Evolutionary conservation across 2,888 invertebrate genomes (phyloP).

Genomic region (Dicyrtoma fusca): DNA sequence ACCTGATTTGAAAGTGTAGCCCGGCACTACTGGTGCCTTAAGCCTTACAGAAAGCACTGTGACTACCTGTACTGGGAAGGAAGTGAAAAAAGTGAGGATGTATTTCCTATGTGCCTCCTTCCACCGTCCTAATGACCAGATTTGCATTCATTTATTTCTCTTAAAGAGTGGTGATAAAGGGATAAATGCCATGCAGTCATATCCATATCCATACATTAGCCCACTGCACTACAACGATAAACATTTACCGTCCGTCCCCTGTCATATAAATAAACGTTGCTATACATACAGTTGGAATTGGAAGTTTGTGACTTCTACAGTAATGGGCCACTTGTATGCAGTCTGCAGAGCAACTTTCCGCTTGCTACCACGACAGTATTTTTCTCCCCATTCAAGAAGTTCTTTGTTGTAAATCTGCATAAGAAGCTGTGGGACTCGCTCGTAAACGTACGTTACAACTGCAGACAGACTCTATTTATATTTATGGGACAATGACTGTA

Average conservation of each 20-base stretch:
- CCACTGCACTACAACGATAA: not conserved
- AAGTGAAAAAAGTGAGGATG: not conserved
- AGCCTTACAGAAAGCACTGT: not conserved
- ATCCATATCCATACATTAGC: no score
- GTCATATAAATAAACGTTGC: no score
- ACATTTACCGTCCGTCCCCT: no score
- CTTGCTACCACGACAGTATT: no score
- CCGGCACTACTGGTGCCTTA: no score
- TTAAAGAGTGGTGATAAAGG: not conserved
- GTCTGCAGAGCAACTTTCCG: no score
- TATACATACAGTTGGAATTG: no score
- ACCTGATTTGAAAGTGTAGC: no score
- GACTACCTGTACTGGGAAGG: not conserved
- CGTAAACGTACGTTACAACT: not conserved
- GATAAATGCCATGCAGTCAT: no score
- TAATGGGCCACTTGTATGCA: no score
- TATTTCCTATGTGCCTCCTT: constrained; percentile 8
- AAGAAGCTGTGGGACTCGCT: not conserved
- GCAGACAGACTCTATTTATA: no score
- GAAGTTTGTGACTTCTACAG: no score
- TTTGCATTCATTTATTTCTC: constrained; percentile 41
- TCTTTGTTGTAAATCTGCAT: not conserved
- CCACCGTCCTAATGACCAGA: constrained; percentile 37
- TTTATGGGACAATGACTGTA: not conserved
- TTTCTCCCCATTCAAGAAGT: not conserved